phyloP scores from a whole-genome alignment of 2,797 vertebrate genomes.

The Crocidura indochinensis region DNA sequence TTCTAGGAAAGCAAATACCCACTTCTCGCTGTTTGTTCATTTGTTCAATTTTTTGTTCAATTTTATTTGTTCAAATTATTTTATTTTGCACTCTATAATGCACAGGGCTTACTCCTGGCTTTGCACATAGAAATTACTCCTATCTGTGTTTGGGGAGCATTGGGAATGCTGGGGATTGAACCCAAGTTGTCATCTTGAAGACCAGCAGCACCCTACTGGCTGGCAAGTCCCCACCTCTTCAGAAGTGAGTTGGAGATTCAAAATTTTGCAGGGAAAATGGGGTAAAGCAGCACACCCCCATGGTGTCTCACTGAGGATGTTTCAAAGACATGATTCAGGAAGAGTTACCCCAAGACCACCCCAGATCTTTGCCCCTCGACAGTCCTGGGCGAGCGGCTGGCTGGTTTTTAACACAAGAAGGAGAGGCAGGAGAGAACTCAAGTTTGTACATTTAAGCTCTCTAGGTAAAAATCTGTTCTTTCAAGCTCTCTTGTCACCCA shows the following conservation, averaged over 20 bases:
- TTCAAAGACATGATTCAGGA: not conserved
- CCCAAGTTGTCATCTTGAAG: no score
- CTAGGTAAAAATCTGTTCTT: conserved; percentile 29
- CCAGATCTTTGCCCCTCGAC: not conserved
- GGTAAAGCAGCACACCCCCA: not conserved
- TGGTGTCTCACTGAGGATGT: not conserved
- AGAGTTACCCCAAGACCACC: not conserved
- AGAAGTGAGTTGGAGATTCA: not conserved
- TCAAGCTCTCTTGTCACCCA: conserved; percentile 23
- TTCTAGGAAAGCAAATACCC: conserved; percentile 24
- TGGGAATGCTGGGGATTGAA: no score
- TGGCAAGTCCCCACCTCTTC: not conserved
- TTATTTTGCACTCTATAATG: no score
- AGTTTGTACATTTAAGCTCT: conserved; percentile 27
- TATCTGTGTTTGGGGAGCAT: no score
- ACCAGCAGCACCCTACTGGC: no score
- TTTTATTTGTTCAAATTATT: no score
- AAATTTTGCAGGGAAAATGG: not conserved
- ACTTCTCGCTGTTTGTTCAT: not conserved
- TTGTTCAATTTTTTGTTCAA: no score
- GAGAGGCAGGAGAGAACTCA: not conserved
- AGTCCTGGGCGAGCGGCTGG: not conserved
- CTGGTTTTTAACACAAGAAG: conserved; percentile 6
- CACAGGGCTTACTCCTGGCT: no score
- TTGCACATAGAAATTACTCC: no score